A percentile compares a stretch with the other conserved stretches of the same genome.
Conservation (phyloP, 2,113 vertebrate genomes). For the Carettochelys insculpta region DNA sequence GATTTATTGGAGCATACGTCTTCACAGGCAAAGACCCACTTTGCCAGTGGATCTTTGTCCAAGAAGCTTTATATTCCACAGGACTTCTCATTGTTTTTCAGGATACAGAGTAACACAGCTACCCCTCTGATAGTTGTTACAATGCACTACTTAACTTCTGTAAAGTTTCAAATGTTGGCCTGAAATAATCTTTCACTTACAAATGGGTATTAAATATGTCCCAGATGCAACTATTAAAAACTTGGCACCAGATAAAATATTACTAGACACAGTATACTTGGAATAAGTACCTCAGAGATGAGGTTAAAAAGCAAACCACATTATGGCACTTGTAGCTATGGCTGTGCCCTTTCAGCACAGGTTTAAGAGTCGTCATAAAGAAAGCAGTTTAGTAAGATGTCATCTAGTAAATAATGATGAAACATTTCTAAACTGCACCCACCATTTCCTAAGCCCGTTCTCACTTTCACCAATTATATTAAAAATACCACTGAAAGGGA, state of each 20-base stretch:
- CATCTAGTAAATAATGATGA: background rate
- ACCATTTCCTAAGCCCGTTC: background rate
- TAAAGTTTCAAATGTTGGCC: background rate
- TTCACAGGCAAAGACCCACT: too few species aligned
- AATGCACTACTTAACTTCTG: background rate
- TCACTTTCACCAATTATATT: background rate
- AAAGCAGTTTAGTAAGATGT: background rate
- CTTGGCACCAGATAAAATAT: constrained; percentile 37
- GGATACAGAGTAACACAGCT: too few species aligned
- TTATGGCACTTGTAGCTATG: background rate
- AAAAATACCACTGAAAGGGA: background rate
- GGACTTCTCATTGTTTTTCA: too few species aligned
- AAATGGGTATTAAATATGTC: background rate
- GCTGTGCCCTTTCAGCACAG: background rate
- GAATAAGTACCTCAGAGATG: constrained; percentile 64
- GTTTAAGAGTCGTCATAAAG: background rate
- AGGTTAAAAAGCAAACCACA: background rate
- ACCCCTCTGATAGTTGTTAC: too few species aligned
- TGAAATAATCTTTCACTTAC: background rate
- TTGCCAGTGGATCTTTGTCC: too few species aligned
- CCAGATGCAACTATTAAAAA: constrained; percentile 23
- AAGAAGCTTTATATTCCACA: too few species aligned
- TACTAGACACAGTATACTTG: constrained; percentile 10
- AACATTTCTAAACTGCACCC: background rate
- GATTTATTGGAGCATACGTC: too few species aligned